Evolutionary conservation across 2,797 vertebrate species (phyloP).

Genomic region (Ibycter americanus): DNA sequence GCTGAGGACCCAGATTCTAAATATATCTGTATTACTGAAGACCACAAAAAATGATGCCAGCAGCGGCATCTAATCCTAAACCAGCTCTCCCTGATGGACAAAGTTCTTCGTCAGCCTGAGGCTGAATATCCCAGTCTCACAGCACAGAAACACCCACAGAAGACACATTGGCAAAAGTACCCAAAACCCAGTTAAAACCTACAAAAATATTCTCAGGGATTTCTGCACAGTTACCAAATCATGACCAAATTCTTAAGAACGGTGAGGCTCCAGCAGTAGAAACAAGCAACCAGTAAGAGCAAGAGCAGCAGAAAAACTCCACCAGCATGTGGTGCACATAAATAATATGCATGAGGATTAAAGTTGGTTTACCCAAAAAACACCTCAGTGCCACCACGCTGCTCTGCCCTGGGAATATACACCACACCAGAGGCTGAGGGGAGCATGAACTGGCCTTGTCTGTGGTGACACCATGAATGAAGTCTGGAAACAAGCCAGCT

Average conservation of each 20-base stretch:
- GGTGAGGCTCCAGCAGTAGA: neutral
- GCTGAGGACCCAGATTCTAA: neutral
- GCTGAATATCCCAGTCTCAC: neutral
- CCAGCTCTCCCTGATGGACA: neutral
- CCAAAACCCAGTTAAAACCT: neutral
- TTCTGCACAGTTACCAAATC: neutral
- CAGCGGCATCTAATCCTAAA: neutral
- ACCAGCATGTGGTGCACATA: rapidly evolving
- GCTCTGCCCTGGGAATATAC: neutral
- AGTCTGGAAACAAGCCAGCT: neutral
- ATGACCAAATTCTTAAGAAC: neutral
- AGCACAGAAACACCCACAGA: neutral
- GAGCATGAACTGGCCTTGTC: neutral
- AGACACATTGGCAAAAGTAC: neutral
- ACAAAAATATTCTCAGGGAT: neutral
- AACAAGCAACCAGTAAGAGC: neutral
- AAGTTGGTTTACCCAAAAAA: neutral
- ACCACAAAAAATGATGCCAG: neutral
- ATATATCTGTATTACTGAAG: neutral
- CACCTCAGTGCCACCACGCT: neutral
- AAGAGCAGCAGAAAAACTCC: neutral
- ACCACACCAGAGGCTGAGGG: neutral
- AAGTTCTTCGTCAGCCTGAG: neutral
- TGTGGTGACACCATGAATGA: neutral
- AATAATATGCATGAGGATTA: rapidly evolving